A percentile compares a stretch with the other conserved stretches of the same genome.
Evolutionary conservation across 2,797 vertebrate genomes (phyloP).

Genomic region (Chromis chromis): DNA sequence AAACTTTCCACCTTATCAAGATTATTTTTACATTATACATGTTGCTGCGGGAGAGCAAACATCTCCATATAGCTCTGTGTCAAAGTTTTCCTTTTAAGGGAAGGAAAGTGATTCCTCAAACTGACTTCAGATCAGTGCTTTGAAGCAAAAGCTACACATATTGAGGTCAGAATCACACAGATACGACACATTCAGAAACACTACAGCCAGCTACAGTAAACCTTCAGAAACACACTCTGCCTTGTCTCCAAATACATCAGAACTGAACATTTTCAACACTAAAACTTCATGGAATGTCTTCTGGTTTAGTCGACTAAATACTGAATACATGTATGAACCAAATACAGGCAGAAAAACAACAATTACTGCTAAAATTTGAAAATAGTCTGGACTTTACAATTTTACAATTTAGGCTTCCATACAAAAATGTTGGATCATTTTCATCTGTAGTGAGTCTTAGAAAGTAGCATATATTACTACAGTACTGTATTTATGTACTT

Average conservation of each 20-base stretch:
- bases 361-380: too few species aligned
- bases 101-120: conserved; percentile 28
- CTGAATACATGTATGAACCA: too few species aligned
- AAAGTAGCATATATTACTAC: too few species aligned
- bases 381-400: too few species aligned
- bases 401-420: too few species aligned
- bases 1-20: background rate
- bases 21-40: background rate
- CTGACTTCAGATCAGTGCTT: background rate
- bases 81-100: conserved; percentile 65
- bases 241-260: conserved; percentile 3
- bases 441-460: too few species aligned
- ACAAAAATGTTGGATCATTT: too few species aligned
- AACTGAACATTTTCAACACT: background rate
- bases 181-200: conserved; percentile 65
- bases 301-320: too few species aligned
- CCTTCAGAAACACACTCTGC: conserved; percentile 35
- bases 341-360: too few species aligned
- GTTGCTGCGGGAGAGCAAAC: background rate
- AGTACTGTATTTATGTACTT: too few species aligned
- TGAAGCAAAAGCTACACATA: conserved; percentile 12
- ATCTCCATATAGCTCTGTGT: background rate
- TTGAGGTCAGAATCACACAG: conserved; percentile 59
- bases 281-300: background rate
- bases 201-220: conserved; percentile 3